Conservation (phyloP, 2,113 vertebrate species). For the Alces alces region DNA sequence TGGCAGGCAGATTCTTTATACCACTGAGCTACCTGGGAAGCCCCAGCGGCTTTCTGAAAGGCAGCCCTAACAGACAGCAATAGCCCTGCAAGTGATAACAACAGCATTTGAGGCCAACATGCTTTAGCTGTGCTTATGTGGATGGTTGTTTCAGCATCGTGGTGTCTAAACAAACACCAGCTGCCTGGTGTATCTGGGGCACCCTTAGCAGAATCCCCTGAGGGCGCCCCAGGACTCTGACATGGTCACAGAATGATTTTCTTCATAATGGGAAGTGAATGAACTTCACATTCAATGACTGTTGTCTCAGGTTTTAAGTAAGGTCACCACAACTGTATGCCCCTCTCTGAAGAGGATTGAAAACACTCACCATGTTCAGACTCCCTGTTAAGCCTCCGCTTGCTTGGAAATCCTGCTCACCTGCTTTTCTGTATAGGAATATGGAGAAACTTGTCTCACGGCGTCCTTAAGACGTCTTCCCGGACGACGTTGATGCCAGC, state of each 20-base stretch:
- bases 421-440: not conserved
- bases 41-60: not conserved
- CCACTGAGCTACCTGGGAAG: not conserved
- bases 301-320: not conserved
- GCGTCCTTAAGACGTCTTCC: not conserved
- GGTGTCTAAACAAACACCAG: not conserved
- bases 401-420: not conserved
- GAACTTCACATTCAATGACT: not conserved
- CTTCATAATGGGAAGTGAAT: not conserved
- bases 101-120: not conserved
- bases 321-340: not conserved
- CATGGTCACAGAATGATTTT: not conserved
- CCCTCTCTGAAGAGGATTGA: not conserved
- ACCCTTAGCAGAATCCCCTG: not conserved
- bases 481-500: not conserved
- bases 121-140: accelerated
- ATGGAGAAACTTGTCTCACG: not conserved
- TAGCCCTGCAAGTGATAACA: not conserved
- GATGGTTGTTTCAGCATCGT: not conserved
- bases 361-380: not conserved
- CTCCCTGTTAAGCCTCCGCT: not conserved
- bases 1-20: not conserved
- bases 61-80: accelerated
- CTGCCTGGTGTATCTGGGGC: not conserved
- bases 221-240: not conserved